phyloP scores from a whole-genome alignment of 2,888 invertebrate species.

The Drosophila mettleri region DNA sequence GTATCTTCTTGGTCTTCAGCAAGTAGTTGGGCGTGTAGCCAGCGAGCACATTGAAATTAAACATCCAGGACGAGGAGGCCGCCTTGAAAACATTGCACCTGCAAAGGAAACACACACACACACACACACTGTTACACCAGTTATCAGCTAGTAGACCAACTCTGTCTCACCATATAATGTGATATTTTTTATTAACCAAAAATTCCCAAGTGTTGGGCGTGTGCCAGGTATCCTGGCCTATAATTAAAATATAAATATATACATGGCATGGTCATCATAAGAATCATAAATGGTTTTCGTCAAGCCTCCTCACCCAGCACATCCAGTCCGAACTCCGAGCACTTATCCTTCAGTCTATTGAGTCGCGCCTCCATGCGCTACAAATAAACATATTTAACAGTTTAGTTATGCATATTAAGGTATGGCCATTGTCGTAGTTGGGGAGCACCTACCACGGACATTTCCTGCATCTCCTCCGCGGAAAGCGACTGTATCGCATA shows the following conservation, averaged over 20 bases:
- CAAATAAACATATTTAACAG: neutral
- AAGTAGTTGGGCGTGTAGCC: constrained; percentile 92
- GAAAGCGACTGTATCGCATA: constrained; percentile 83
- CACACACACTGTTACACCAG: neutral
- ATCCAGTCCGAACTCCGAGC: constrained; percentile 84
- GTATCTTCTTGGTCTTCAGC: constrained; percentile 91
- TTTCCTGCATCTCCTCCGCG: constrained; percentile 83
- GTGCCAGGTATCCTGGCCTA: constrained; percentile 85
- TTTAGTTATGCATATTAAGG: neutral
- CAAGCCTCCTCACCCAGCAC: constrained; percentile 75
- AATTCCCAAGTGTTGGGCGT: constrained; percentile 94
- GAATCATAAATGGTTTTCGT: neutral
- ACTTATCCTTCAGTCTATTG: constrained; percentile 83
- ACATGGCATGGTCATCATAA: neutral
- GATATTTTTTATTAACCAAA: constrained; percentile 91
- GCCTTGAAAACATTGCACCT: constrained; percentile 93
- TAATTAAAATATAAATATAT: constrained; percentile 29
- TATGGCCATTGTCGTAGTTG: neutral
- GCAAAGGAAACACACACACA: constrained; percentile 24
- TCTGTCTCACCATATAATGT: constrained; percentile 89
- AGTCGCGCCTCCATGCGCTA: constrained; percentile 84
- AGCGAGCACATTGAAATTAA: constrained; percentile 94
- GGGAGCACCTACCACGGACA: constrained; percentile 61
- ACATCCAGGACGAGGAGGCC: constrained; percentile 96
- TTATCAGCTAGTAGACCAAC: neutral